phyloP scores from a whole-genome alignment of 2,888 invertebrate genomes.

The Leucophenga montana region DNA sequence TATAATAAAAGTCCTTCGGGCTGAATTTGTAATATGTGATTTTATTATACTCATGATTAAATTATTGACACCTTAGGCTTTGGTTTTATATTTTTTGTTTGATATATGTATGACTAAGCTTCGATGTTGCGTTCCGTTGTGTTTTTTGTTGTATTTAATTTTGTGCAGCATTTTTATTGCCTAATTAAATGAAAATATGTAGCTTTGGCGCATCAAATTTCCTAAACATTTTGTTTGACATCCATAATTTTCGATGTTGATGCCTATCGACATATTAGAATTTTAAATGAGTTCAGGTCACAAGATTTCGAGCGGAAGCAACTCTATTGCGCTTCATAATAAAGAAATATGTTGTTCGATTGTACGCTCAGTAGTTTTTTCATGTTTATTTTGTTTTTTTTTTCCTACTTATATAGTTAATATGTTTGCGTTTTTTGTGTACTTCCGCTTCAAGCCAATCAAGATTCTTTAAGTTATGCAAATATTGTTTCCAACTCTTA shows the following conservation, averaged over 20 bases:
- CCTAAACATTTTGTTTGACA: not conserved
- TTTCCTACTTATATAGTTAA: not conserved
- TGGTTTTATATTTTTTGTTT: no score
- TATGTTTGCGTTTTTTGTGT: not conserved
- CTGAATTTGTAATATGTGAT: no score
- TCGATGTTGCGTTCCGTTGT: no score
- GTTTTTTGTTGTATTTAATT: no score
- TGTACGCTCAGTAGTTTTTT: not conserved
- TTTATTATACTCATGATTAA: no score
- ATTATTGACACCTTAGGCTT: no score
- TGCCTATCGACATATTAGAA: constrained; percentile 5
- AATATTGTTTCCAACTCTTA: no score
- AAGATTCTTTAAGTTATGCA: constrained; percentile 21
- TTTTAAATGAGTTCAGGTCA: constrained; percentile 16
- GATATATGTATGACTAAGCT: no score
- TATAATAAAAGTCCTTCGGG: no score
- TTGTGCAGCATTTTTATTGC: not conserved
- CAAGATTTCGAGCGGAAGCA: constrained; percentile 2
- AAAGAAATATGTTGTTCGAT: not conserved
- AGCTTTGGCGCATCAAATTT: not conserved
- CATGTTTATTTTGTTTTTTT: not conserved
- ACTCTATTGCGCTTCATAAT: not conserved
- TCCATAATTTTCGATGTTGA: not conserved
- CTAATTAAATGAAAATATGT: not conserved
- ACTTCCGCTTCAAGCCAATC: constrained; percentile 20